Base-by-base conservation (phyloP, 2,888 invertebrate genomes). In the Diarsia dahlii region DNA sequence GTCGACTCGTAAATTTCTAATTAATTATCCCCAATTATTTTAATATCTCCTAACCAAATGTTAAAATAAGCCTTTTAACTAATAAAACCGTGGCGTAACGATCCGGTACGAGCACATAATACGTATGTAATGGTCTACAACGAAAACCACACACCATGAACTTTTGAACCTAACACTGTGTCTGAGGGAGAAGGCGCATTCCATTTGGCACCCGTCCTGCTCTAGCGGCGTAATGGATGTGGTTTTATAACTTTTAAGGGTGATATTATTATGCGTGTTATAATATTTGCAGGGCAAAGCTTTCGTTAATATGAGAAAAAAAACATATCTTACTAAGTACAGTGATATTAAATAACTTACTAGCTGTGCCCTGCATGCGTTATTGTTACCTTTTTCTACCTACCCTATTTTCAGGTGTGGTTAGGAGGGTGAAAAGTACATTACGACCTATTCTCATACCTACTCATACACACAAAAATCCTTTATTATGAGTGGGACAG, bases 91-190 rank as follows among this genome's bases (percentile, higher is more conserved):
- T 60, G 71, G 34, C 52, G 15, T 83, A 83, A 83, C 85, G 82
- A 74, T 56, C 69, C 74, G 54, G 54, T 64, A 74, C 85, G 50
- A 56, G 82, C 85, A 77, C 85, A 77, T 83, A 83, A 77, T 84
- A 81, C 73, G 45, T 28, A 54, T 68, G 84, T 83, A 83, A 81
- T 81, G 82, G 74, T 77, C 81, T 70, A 23, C 74, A 70, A 75
- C 71, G 78, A 77, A 73, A 83, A 81, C 85, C 85, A 81, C 82
- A 81, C 71, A 84, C 82, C 82, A 81, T 84, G 82, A 83, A 83
- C 64, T 81, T 84, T 84, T 83, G 65, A 77, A 71, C 69, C 34
- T 63, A 71, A 71, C 28, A 54, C 18, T n/a, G 62, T 20, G 84
- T 23, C 23, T 23, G 62, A 80, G 60, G 2, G 76, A 71, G 67